Percentiles rank a stretch among this genome's conserved stretches.
phyloP scores from a whole-genome alignment of 2,888 invertebrate genomes.

The Drosophila monieri region DNA sequence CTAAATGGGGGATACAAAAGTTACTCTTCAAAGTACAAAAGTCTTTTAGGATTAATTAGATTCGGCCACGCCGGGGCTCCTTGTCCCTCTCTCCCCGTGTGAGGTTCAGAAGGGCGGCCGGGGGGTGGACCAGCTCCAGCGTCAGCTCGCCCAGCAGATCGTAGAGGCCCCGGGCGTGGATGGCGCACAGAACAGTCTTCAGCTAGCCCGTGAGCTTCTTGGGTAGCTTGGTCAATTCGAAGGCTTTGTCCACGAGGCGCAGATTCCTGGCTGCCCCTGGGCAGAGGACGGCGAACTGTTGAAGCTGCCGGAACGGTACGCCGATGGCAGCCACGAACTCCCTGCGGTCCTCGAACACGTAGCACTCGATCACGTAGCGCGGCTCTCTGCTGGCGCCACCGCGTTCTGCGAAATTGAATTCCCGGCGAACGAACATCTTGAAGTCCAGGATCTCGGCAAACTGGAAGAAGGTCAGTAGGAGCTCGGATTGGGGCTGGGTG shows the following conservation, averaged over 20 bases:
- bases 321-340: constrained; percentile 25
- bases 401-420: not conserved
- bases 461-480: constrained; percentile 28
- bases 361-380: constrained; percentile 38
- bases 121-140: constrained; percentile 2
- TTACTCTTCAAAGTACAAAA: too few relatives aligned
- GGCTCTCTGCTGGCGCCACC: not conserved
- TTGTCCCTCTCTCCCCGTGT: not conserved
- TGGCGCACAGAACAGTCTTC: not conserved
- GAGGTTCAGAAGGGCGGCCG: not conserved
- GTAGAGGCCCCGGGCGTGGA: not conserved
- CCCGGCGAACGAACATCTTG: constrained; percentile 24
- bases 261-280: constrained; percentile 14
- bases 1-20: too few relatives aligned
- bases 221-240: constrained; percentile 22
- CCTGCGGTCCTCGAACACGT: constrained; percentile 23
- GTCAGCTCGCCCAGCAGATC: constrained; percentile 9
- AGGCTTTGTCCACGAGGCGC: constrained; percentile 18
- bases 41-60: too few relatives aligned
- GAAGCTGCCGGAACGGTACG: constrained; percentile 1
- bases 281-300: not conserved
- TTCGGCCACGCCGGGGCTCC: too few relatives aligned
- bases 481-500: constrained; percentile 1
- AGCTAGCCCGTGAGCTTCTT: not conserved
- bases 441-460: constrained; percentile 23